phyloP scores from a whole-genome alignment of 2,888 invertebrate genomes.

The Drosophila maculinotata region DNA sequence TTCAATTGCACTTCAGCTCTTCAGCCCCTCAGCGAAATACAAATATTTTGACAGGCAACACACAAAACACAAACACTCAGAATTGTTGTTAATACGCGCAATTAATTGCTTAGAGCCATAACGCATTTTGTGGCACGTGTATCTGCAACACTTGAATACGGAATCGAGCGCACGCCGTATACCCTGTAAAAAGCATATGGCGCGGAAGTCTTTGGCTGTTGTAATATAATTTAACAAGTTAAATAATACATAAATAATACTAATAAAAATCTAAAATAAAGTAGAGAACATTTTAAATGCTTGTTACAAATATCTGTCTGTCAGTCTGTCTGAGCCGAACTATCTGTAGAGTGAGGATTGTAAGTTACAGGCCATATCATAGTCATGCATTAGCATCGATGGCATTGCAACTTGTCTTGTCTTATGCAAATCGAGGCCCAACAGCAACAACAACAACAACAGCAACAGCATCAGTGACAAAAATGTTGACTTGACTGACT shows the following conservation, averaged over 20 bases:
- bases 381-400: constrained; percentile 6
- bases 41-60: constrained; percentile 30
- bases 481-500: constrained; percentile 39
- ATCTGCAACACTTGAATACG: constrained; percentile 50
- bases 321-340: too few species aligned
- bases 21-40: neutral
- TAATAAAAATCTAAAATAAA: too few species aligned
- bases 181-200: constrained; percentile 40
- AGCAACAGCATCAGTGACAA: constrained; percentile 18
- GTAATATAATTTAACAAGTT: too few species aligned
- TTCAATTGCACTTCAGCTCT: constrained; percentile 20
- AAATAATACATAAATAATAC: too few species aligned
- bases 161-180: constrained; percentile 29
- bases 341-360: too few species aligned
- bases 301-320: too few species aligned
- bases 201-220: too few species aligned
- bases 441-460: constrained; percentile 27
- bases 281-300: too few species aligned
- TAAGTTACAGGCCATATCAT: constrained; percentile 19
- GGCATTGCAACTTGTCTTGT: constrained; percentile 36
- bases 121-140: constrained; percentile 36
- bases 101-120: constrained; percentile 47
- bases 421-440: constrained; percentile 65
- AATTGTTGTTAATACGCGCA: constrained; percentile 36
- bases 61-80: neutral